Base-by-base conservation (phyloP, 2,113 vertebrate species). In the Xiphophorus couchianus region DNA sequence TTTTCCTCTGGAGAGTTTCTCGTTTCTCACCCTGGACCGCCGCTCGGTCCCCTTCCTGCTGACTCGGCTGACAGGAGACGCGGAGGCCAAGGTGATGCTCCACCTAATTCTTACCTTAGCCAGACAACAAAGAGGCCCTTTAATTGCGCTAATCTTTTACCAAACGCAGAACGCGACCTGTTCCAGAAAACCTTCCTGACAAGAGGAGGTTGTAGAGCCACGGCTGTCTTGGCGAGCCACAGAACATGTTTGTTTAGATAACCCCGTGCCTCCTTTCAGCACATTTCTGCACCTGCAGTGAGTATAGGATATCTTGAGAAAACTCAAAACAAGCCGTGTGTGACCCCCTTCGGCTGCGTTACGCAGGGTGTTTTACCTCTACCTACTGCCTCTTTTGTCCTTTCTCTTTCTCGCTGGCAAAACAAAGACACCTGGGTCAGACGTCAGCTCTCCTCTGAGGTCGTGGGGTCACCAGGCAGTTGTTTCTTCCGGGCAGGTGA, bases 291-390 rank as follows among this genome's bases (percentile, higher is more conserved):
- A 95, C 91, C 94, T 95, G 95, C 81, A 66, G 78, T 28, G 83
- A 82, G 92, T 78, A 94, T 95, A 85, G 89, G 84, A 83, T 95
- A 51, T 93, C 94, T 84, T 54, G 65, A 19, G 76, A 66, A 42
- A 84, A 92, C 80, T 88, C 91, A 92, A 93, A 94, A 93, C 92
- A 94, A 91, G 75, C 44, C 78, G 54, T 58, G 69, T 79, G 70
- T 42, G 39, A 15, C 74, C 90, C 89, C 82, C 84, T 78, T 51
- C 79, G 13, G 68, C 68, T 54, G 62, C 78, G 44, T 17, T 37
- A 25, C 78, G 65, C 69, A 6, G 66, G 37, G 74, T 48, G 0
- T 81, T 79, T 65, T 9, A 44, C 72, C 67, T 7, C 10, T 30
- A 64, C 66, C 0, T 30, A 61, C 37, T 31, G 22, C 13, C 11